phyloP scores from a whole-genome alignment of 1,140 invertebrate species.

The Diabrotica virgifera region DNA sequence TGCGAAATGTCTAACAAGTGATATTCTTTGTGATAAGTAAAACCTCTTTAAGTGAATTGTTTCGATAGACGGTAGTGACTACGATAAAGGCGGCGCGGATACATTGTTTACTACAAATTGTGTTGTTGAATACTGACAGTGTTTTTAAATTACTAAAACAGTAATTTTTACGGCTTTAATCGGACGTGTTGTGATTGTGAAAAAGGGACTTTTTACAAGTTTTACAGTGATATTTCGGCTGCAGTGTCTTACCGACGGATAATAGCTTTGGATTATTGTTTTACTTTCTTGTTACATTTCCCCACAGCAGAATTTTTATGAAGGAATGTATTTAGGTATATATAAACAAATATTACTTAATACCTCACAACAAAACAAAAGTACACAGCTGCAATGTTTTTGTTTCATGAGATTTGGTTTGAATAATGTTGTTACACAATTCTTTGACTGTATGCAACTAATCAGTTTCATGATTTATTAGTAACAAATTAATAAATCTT shows the following conservation, averaged over 20 bases:
- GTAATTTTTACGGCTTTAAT: background rate
- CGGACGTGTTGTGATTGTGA: background rate
- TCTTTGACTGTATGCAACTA: too few species aligned
- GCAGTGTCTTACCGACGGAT: conserved; percentile 6
- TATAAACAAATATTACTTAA: background rate
- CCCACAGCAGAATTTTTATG: background rate
- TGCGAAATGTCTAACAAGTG: background rate
- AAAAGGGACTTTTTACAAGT: background rate
- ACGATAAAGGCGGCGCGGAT: background rate
- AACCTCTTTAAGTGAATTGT: background rate
- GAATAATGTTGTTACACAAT: too few species aligned
- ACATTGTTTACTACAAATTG: conserved; percentile 27
- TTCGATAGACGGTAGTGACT: background rate
- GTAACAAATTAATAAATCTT: too few species aligned
- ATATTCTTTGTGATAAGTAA: background rate
- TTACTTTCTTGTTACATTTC: background rate
- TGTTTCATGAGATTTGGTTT: too few species aligned
- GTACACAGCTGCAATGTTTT: too few species aligned
- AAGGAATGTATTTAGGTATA: conserved; percentile 13
- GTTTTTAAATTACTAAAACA: background rate
- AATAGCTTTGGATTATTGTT: conserved; percentile 9
- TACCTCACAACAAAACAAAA: too few species aligned
- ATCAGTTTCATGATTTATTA: too few species aligned
- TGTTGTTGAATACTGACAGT: conserved; percentile 1
- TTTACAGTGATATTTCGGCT: background rate